phyloP scores from a whole-genome alignment of 2,797 vertebrate genomes.

The Sardinella longiceps region DNA sequence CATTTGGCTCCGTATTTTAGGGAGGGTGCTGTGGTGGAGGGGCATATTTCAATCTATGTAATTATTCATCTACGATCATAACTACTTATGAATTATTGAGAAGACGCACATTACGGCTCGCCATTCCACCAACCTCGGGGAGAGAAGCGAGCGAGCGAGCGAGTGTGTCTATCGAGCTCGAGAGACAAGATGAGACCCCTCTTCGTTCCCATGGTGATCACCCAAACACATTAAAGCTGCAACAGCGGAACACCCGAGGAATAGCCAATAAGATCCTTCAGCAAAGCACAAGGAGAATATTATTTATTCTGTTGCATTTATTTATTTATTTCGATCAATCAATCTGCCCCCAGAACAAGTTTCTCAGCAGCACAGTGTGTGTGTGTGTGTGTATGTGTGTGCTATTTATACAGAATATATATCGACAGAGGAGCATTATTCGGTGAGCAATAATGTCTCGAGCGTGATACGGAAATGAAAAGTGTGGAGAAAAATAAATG shows the following conservation, averaged over 20 bases:
- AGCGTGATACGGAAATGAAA: slow-evolving; percentile 58
- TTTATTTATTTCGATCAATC: slow-evolving; percentile 66
- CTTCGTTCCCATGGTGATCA: slow-evolving; percentile 54
- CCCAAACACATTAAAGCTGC: slow-evolving; percentile 40
- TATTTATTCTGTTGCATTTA: slow-evolving; percentile 74
- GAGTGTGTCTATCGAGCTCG: slow-evolving; percentile 17
- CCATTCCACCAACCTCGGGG: neutral
- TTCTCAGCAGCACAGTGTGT: slow-evolving; percentile 33
- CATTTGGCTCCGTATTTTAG: slow-evolving; percentile 29
- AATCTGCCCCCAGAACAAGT: slow-evolving; percentile 2
- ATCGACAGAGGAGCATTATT: slow-evolving; percentile 57
- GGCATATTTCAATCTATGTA: slow-evolving; percentile 48
- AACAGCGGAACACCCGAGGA: slow-evolving; percentile 41
- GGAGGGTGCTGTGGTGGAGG: neutral
- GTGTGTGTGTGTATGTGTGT: too few relatives aligned
- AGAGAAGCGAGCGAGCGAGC: too few relatives aligned
- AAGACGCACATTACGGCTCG: slow-evolving; percentile 39
- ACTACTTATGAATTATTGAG: slow-evolving; percentile 53
- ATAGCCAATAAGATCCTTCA: slow-evolving; percentile 65
- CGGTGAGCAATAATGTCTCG: slow-evolving; percentile 71
- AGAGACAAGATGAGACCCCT: slow-evolving; percentile 34
- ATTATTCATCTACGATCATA: slow-evolving; percentile 56
- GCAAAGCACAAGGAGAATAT: slow-evolving; percentile 24
- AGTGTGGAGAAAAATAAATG: slow-evolving; percentile 71
- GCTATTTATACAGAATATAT: too few relatives aligned